Base-by-base conservation (phyloP, 2,113 vertebrate genomes). In the Phyllostomus discolor region DNA sequence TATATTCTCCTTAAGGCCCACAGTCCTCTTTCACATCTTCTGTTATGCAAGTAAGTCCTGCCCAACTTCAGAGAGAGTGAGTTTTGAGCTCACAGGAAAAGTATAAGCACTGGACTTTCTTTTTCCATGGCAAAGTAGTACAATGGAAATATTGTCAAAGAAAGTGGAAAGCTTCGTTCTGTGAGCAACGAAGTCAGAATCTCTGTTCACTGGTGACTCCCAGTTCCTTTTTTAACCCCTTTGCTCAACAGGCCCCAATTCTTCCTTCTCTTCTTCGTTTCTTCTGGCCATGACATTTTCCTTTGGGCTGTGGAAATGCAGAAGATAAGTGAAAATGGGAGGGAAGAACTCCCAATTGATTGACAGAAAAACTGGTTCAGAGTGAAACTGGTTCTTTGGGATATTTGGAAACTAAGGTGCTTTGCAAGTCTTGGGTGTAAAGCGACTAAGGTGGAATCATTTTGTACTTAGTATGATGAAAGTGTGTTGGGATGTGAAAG, bases 311-410 rank as follows among this genome's bases (percentile, higher is more conserved):
- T 80, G 28, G 50, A 94, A 69, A 52, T 85, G 31, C 14, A 50
- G 7, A 78, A 66, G 41, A 50, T n/a, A 94, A 79, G 10, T 76
- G 41, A 78, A 78, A 84, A 72, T 80, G 20, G 57, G 15, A 95
- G 2, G 72, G n/a, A 78, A 90, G 50, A 50, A 6, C 15, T 84
- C 38, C 48, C 20, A 46, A 72, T 5, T 72, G 41, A 64, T 33
- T 48, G 64, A n/a, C 59, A 96, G 80, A 88, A 95, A 96, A 92
- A 88, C 33, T 73, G 17, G 1, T 88, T 95, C 64, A 76, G 35
- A 73, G n/a, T 92, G 28, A 95, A 92, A 85, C 33, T 76, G 20
- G 28, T 66, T 75, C 35, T 11, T 67, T 94, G n/a, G 12, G 31
- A 82, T 94, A 59, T 86, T 90, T 62, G 76, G 31, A 94, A 86